Evolutionary conservation across 2,888 invertebrate species (phyloP).

Genomic region (Ichneumoninae sp.): DNA sequence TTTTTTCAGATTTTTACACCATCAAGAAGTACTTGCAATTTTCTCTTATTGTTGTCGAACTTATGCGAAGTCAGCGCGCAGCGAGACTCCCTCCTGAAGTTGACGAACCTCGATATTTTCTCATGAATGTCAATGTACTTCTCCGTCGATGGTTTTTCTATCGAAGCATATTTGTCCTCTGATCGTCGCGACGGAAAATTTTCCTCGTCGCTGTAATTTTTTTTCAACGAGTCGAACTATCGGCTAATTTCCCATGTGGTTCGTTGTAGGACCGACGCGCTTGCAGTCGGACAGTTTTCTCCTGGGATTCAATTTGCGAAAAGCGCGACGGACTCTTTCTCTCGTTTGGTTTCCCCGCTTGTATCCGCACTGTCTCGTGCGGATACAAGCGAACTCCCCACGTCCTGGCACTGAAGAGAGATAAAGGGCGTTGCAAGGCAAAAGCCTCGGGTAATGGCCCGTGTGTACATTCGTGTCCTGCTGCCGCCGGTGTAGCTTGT

Average conservation of each 20-base stretch:
- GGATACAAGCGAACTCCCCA: conserved; percentile 47
- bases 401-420: conserved; percentile 38
- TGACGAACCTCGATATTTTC: not conserved
- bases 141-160: not conserved
- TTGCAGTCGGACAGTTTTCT: conserved; percentile 27
- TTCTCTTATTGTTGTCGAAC: too few species aligned
- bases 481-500: conserved; percentile 7
- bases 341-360: conserved; percentile 19
- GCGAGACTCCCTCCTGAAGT: not conserved
- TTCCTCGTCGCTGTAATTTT: conserved; percentile 24
- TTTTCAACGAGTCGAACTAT: conserved; percentile 33
- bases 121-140: not conserved
- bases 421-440: conserved; percentile 44
- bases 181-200: conserved; percentile 14
- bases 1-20: too few species aligned
- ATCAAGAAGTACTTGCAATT: too few species aligned
- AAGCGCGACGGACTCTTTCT: conserved; percentile 53
- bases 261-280: conserved; percentile 39
- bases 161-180: conserved; percentile 19
- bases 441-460: conserved; percentile 57
- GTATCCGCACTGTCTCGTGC: conserved; percentile 7
- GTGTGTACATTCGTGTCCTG: conserved; percentile 47
- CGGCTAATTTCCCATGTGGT: conserved; percentile 52
- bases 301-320: conserved; percentile 61
- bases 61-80: too few species aligned